These are phyloP conservation scores for Panthera uncia DNA, from an alignment of 2,113 vertebrate species.

Conservation along the genomic window DNA sequence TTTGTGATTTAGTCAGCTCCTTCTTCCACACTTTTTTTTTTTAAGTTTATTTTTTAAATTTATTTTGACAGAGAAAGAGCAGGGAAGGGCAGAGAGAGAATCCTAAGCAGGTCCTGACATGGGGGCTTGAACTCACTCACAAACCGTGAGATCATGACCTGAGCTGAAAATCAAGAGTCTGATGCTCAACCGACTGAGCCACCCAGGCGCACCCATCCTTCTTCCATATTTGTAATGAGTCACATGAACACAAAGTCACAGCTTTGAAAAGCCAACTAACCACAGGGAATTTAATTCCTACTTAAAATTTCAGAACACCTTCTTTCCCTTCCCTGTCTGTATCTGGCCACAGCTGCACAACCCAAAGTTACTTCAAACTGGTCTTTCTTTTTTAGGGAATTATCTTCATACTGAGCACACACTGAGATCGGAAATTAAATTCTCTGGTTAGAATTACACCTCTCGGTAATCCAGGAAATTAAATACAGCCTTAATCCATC, in stretches of 20 bases:
- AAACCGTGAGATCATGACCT: no score
- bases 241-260: background rate
- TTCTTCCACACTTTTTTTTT: background rate
- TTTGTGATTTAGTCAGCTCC: background rate
- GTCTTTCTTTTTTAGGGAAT: slow-evolving; percentile 51
- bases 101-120: no score
- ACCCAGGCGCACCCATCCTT: background rate
- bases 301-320: background rate
- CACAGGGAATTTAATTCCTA: background rate
- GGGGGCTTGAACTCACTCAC: no score
- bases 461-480: slow-evolving; percentile 69
- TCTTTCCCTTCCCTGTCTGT: background rate
- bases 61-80: no score
- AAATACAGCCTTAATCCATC: slow-evolving; percentile 29
- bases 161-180: no score
- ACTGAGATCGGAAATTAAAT: slow-evolving; percentile 12
- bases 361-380: slow-evolving; percentile 37
- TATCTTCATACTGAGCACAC: background rate
- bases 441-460: background rate
- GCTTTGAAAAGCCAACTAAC: background rate
- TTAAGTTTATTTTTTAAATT: no score
- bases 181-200: no score
- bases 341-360: background rate
- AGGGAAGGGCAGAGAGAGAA: no score
- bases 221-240: background rate